Conservation (phyloP, 2,888 invertebrate species). For the Ophion slaviceki region DNA sequence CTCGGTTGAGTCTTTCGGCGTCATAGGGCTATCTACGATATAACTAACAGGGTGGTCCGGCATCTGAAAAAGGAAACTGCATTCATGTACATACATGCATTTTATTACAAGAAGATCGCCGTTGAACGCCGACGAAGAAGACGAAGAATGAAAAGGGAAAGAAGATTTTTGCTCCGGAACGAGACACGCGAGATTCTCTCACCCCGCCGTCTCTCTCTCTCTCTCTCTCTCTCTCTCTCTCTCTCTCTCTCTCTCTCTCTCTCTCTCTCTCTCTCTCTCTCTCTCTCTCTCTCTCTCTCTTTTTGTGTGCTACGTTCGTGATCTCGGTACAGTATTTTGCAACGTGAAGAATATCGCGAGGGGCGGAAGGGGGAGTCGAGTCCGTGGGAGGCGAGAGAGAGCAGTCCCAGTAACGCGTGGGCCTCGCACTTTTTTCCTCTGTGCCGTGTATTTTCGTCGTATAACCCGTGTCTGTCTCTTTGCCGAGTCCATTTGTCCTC, state of each 20-base stretch:
- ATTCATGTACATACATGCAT: conserved; percentile 73
- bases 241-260: not conserved
- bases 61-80: conserved; percentile 74
- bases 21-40: conserved; percentile 51
- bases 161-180: conserved; percentile 50
- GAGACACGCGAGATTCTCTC: conserved; percentile 61
- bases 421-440: conserved; percentile 59
- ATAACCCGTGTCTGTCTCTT: conserved; percentile 53
- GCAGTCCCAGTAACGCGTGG: conserved; percentile 70
- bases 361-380: conserved; percentile 57
- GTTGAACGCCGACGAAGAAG: conserved; percentile 51
- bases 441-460: conserved; percentile 35
- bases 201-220: conserved; percentile 6
- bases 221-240: not conserved
- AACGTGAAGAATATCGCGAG: conserved; percentile 53
- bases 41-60: conserved; percentile 71
- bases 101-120: conserved; percentile 73
- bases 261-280: conserved; percentile 6
- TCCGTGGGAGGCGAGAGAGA: conserved; percentile 76
- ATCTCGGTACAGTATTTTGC: conserved; percentile 34
- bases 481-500: conserved; percentile 75
- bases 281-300: conserved; percentile 7
- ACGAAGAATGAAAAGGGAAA: conserved; percentile 22
- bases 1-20: not conserved
- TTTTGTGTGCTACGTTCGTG: conserved; percentile 20